phyloP scores from a whole-genome alignment of 2,888 invertebrate species.

The Morpho deidamia region DNA sequence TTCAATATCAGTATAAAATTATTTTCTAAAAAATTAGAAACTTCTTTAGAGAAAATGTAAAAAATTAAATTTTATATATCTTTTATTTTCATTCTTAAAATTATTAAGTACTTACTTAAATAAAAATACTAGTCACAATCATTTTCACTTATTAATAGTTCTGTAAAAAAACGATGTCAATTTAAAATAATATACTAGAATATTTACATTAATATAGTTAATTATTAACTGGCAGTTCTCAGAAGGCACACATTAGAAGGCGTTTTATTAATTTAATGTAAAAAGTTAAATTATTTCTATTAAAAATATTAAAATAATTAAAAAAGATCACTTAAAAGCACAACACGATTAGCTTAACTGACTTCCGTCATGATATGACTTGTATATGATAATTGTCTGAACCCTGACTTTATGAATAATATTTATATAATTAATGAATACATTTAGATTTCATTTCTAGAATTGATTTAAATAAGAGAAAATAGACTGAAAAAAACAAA shows the following conservation, averaged over 20 bases:
- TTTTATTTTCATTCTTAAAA: conserved; percentile 25
- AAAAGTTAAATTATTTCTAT: no score
- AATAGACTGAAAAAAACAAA: no score
- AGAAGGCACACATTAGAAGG: conserved; percentile 53
- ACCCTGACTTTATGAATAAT: no score
- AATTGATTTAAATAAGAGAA: no score
- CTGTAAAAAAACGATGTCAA: conserved; percentile 41
- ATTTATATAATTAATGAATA: no score
- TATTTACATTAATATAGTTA: conserved; percentile 59
- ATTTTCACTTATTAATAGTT: conserved; percentile 37
- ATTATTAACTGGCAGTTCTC: conserved; percentile 69
- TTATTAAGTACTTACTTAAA: conserved; percentile 36
- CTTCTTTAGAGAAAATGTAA: conserved; percentile 50
- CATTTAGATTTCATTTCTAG: no score
- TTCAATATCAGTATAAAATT: no score
- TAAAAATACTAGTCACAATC: conserved; percentile 18
- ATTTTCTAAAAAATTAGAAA: no score
- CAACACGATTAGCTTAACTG: conserved; percentile 3
- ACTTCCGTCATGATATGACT: not conserved
- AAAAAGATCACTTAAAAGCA: conserved; percentile 11
- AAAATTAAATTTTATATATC: not conserved
- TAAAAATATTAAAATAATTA: no score
- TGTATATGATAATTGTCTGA: no score
- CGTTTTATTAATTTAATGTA: conserved; percentile 9
- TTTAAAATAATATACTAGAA: conserved; percentile 35